Evolutionary conservation across 2,113 vertebrate species (phyloP).

Genomic region (Oceanodroma tethys): DNA sequence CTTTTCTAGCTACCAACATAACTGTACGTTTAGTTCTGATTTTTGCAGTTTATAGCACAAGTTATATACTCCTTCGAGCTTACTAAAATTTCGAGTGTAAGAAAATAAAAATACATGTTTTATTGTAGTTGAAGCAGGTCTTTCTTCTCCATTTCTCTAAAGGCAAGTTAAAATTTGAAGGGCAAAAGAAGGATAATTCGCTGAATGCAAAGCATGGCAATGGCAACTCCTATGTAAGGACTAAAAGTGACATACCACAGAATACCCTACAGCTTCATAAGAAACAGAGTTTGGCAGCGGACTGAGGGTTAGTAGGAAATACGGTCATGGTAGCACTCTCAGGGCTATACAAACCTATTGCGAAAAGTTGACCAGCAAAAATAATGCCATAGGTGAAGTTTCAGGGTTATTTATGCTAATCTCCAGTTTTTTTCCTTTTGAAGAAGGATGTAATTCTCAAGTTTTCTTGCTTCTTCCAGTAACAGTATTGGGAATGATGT

Average conservation of each 20-base stretch:
- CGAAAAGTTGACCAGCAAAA: not conserved
- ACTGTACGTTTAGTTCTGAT: not conserved
- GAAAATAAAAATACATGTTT: not conserved
- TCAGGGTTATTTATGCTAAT: not conserved
- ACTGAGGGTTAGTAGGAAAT: not conserved
- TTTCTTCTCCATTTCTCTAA: not conserved
- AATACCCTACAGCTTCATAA: rapidly evolving
- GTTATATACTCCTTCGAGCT: not conserved
- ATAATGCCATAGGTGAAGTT: not conserved
- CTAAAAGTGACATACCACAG: not conserved
- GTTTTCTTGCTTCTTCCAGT: not conserved
- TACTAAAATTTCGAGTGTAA: not conserved
- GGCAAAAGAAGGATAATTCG: not conserved
- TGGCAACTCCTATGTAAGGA: not conserved
- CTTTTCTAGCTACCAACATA: not conserved
- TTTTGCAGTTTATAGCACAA: not conserved
- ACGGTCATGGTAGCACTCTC: rapidly evolving
- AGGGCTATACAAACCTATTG: not conserved
- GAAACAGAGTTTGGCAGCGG: not conserved
- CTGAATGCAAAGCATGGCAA: not conserved
- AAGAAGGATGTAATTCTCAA: not conserved
- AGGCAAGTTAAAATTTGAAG: not conserved
- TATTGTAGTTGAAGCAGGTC: not conserved
- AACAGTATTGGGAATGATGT: not conserved
- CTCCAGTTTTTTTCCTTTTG: not conserved